phyloP scores from a whole-genome alignment of 2,113 vertebrate genomes.

The Egretta garzetta region DNA sequence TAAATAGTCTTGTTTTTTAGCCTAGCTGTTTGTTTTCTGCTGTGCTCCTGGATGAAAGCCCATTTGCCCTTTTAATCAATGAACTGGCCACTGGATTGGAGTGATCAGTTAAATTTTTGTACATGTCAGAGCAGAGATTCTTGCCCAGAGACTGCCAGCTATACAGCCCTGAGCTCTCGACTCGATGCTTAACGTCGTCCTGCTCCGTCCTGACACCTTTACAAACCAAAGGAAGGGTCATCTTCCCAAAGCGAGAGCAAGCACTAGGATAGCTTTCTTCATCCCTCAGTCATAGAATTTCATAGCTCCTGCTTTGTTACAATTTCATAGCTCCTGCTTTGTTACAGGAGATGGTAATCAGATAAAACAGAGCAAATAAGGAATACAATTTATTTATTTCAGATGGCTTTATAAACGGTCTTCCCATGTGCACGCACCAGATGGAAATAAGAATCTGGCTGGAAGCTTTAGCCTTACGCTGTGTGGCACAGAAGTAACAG shows the following conservation, averaged over 20 bases:
- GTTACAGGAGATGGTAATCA: not conserved
- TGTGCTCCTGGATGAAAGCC: constrained; percentile 54
- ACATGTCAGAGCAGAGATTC: constrained; percentile 18
- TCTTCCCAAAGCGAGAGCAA: not conserved
- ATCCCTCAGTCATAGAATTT: not conserved
- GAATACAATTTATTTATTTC: constrained; percentile 46
- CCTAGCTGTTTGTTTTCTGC: constrained; percentile 46
- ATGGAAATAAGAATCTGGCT: constrained; percentile 44
- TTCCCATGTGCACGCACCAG: not conserved
- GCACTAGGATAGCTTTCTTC: not conserved
- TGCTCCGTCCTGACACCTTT: not conserved
- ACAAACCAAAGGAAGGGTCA: not conserved
- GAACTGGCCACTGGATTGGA: constrained; percentile 16
- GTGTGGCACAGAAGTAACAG: not conserved
- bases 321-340: not conserved
- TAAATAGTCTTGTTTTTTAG: constrained; percentile 66
- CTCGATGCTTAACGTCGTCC: not conserved
- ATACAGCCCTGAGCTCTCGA: not conserved
- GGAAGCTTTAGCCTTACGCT: not conserved
- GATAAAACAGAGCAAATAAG: not conserved
- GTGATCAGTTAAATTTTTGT: constrained; percentile 29
- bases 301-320: not conserved
- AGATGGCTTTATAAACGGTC: constrained; percentile 21
- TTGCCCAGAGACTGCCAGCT: not conserved
- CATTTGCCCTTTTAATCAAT: constrained; percentile 53